Percentiles rank a stretch among this genome's conserved stretches.
Conservation (phyloP, 2,888 invertebrate genomes). For the Stictocephala bisonia region DNA sequence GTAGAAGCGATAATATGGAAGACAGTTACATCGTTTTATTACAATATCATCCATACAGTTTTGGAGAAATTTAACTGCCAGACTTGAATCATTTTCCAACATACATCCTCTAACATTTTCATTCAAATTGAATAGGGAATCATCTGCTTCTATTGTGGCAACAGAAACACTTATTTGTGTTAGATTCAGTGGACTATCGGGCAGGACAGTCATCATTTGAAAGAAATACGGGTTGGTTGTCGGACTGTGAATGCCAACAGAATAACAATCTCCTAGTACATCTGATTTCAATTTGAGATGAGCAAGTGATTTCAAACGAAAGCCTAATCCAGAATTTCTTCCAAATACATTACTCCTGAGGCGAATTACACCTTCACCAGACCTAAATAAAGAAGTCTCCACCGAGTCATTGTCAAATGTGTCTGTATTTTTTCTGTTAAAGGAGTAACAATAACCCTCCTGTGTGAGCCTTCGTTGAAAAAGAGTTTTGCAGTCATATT, state of each 20-base stretch:
- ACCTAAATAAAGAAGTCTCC: neutral
- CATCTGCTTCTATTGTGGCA: neutral
- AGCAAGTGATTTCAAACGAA: neutral
- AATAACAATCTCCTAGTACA: neutral
- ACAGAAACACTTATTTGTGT: neutral
- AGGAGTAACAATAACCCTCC: conserved; percentile 54
- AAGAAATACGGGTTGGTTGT: neutral
- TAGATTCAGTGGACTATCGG: neutral
- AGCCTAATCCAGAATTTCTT: neutral
- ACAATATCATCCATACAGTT: too few relatives aligned
- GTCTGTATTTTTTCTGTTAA: conserved; percentile 51
- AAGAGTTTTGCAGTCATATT: conserved; percentile 45
- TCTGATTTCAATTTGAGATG: neutral
- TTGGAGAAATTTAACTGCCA: too few relatives aligned
- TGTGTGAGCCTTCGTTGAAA: conserved; percentile 51
- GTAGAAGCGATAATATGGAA: too few relatives aligned
- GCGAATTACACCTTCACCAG: neutral
- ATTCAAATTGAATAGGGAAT: conserved; percentile 1
- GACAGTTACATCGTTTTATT: too few relatives aligned
- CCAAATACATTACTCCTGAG: neutral
- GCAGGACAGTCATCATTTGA: neutral
- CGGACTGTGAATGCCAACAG: neutral
- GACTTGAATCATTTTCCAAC: neutral
- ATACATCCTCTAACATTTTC: conserved; percentile 7
- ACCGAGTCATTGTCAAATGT: neutral